phyloP scores from a whole-genome alignment of 2,888 invertebrate species.

The Magallana nippona region DNA sequence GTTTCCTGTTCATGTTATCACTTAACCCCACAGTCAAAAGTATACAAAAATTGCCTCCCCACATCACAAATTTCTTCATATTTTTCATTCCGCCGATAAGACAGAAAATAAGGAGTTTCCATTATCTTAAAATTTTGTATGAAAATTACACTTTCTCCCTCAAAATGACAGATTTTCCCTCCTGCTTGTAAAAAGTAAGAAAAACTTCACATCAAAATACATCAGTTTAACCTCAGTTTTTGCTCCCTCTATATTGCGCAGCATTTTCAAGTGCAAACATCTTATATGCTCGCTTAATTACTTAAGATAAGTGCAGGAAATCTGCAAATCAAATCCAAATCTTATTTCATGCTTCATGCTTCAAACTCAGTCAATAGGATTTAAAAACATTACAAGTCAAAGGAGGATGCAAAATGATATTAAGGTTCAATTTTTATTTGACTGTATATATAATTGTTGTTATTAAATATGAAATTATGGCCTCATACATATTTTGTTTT shows the following conservation, averaged over 20 bases:
- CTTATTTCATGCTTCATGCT: too few species aligned
- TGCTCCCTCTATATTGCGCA: background rate
- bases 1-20: background rate
- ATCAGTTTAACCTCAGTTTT: background rate
- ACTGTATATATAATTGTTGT: too few species aligned
- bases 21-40: background rate
- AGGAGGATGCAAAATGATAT: too few species aligned
- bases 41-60: background rate
- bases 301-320: slow-evolving; percentile 1
- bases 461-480: too few species aligned
- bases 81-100: background rate
- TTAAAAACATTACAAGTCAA: background rate
- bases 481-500: too few species aligned
- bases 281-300: background rate
- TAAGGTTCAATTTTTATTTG: too few species aligned
- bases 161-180: background rate
- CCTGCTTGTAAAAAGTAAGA: background rate
- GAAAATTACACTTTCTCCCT: background rate
- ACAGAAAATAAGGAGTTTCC: background rate
- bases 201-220: background rate
- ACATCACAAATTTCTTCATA: background rate
- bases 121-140: slow-evolving; percentile 12
- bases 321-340: background rate
- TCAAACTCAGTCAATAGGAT: background rate
- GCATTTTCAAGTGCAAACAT: background rate